Conservation (phyloP, 2,888 invertebrate species). For the Andrena marginata region DNA sequence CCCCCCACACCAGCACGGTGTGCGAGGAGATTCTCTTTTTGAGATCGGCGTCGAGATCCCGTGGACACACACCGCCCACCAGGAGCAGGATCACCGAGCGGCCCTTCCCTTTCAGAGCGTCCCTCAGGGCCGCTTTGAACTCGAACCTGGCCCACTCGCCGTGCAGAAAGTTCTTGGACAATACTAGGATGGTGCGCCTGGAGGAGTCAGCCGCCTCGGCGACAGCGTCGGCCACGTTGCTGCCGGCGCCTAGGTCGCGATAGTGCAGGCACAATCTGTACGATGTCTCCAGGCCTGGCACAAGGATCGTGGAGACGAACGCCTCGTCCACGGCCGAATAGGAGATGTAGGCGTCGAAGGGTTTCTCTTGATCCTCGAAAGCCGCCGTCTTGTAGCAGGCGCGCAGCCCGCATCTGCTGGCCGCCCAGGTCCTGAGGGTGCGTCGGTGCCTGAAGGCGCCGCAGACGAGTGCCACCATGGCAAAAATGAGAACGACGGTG, state of each 20-base stretch:
- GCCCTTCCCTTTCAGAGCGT: constrained; percentile 94
- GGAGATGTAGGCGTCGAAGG: constrained; percentile 98
- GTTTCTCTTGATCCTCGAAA: constrained; percentile 90
- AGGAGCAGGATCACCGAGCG: constrained; percentile 95
- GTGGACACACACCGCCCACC: constrained; percentile 94
- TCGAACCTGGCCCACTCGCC: constrained; percentile 98
- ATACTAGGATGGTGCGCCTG: constrained; percentile 94
- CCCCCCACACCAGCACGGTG: constrained; percentile 97
- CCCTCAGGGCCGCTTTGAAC: constrained; percentile 96
- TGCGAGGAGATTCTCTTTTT: constrained; percentile 95
- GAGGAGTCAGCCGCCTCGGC: constrained; percentile 96
- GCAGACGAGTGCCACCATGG: constrained; percentile 91
- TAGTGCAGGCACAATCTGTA: constrained; percentile 96
- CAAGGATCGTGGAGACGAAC: constrained; percentile 95
- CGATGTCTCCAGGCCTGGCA: constrained; percentile 93
- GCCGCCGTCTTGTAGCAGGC: constrained; percentile 95
- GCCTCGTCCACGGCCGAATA: constrained; percentile 97
- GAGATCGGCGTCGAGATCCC: constrained; percentile 96
- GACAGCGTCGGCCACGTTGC: constrained; percentile 96
- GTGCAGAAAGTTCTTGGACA: constrained; percentile 96
- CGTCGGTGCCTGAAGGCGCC: constrained; percentile 93
- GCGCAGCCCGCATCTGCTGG: constrained; percentile 93
- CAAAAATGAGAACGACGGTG: constrained; percentile 91
- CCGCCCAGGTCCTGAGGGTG: constrained; percentile 94
- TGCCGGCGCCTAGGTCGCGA: constrained; percentile 94